Conservation (phyloP, 2,113 vertebrate genomes). For the Syngnathus scovelli region DNA sequence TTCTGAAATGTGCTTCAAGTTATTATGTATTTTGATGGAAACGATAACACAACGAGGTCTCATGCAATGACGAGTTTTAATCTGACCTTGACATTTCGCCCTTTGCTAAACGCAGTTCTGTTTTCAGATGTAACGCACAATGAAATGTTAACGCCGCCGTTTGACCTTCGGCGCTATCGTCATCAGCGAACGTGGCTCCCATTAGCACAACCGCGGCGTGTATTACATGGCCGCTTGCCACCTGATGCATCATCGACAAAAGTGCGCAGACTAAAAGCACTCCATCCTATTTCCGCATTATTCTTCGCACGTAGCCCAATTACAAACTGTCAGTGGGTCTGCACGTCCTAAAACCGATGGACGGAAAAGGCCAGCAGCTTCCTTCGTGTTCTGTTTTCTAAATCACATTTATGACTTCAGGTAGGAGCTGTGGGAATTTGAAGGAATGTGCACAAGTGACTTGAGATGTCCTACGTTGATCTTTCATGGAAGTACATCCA, state of each 20-base stretch:
- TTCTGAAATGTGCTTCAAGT: slow-evolving; percentile 14
- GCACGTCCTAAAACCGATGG: slow-evolving; percentile 30
- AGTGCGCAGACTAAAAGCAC: background rate
- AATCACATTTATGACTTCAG: slow-evolving; percentile 4
- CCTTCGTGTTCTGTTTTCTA: slow-evolving; percentile 24
- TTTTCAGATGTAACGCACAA: slow-evolving; percentile 29
- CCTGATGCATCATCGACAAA: slow-evolving; percentile 1
- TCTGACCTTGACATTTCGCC: slow-evolving; percentile 51
- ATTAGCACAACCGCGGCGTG: background rate
- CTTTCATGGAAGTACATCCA: slow-evolving; percentile 9
- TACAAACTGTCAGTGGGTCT: slow-evolving; percentile 16
- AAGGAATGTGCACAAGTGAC: slow-evolving; percentile 12
- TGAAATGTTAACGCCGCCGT: slow-evolving; percentile 19
- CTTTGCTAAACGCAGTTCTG: slow-evolving; percentile 23
- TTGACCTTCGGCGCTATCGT: background rate
- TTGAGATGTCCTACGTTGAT: background rate
- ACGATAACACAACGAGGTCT: slow-evolving; percentile 1
- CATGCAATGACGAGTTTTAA: slow-evolving; percentile 24
- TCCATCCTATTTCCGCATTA: background rate
- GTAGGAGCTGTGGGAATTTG: slow-evolving; percentile 3
- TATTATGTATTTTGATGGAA: slow-evolving; percentile 12
- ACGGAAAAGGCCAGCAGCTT: slow-evolving; percentile 32
- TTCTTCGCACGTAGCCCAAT: slow-evolving; percentile 3
- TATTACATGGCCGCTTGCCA: background rate
- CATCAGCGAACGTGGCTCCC: background rate